Evolutionary conservation across 2,113 vertebrate genomes (phyloP).

Genomic region (Psittacula cyanocephala): DNA sequence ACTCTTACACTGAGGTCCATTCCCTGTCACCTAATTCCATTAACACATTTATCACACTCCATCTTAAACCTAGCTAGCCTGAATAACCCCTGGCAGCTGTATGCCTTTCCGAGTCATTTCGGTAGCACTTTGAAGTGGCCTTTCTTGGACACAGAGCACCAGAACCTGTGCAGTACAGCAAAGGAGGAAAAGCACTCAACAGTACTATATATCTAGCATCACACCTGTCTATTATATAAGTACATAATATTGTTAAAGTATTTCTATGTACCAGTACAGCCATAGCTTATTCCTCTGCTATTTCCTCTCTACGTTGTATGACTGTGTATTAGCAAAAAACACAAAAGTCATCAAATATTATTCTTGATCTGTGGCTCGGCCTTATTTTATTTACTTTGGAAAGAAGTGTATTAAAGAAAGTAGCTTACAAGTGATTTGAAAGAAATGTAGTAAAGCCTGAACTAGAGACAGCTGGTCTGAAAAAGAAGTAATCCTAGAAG

Average conservation of each 20-base stretch:
- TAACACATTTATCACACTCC: not conserved
- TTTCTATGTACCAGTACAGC: not conserved
- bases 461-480: not conserved
- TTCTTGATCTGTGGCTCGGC: not conserved
- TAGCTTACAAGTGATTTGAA: not conserved
- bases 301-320: not conserved
- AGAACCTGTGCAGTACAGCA: not conserved
- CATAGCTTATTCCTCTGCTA: not conserved
- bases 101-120: not conserved
- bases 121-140: not conserved
- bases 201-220: not conserved
- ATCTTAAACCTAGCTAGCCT: not conserved
- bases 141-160: not conserved
- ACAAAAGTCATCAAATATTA: not conserved
- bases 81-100: not conserved
- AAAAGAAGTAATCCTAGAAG: not conserved
- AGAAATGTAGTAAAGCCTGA: not conserved
- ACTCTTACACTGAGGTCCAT: not conserved
- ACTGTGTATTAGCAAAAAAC: not conserved
- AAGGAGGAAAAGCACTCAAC: not conserved
- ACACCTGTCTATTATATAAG: not conserved
- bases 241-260: not conserved
- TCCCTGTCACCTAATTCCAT: not conserved
- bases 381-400: not conserved
- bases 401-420: not conserved